Base-by-base conservation (phyloP, 2,888 invertebrate species). In the Platycnemis pennipes region DNA sequence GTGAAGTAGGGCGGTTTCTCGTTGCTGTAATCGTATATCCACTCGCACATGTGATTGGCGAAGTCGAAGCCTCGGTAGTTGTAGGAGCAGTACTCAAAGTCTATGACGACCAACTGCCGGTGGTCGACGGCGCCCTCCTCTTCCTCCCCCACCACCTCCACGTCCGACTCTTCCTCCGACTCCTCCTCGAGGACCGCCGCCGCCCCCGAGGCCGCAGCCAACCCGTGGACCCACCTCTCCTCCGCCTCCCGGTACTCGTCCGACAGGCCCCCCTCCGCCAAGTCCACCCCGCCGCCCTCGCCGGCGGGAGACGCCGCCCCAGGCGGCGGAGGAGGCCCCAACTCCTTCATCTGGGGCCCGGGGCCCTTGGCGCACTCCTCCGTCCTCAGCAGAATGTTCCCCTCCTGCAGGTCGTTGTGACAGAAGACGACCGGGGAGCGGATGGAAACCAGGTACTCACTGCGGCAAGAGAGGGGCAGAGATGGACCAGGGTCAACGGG, bases 41-140 rank as follows among this genome's bases (percentile, higher is more conserved):
- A 99, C 96, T 99, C 99, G 95, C 98, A 97, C 96, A 99, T 99
- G 96, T 99, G 99, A 96, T 99, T 99, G 4, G 99, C 99, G 94
- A 99, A 97, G 96, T 99, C 99, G 96, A 99, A 99, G 0, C 98
- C 99, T 94, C 99, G 97, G 96, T 98, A 98, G 96, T 99, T 99
- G 96, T 99, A 99, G 0, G 99, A 98, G 96, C 99, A 99, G 96
- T 99, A 99, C 96, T 99, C 99, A 96, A 99, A 99, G 96, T 99
- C 99, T 96, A 99, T 99, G 49, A 99, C 97, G 31, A 98, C 98
- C 56, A 99, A 96, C 95, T 97, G 97, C 26, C 96, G 95, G 94
- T 96, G 97, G 49, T 94, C 53, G 3, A 44, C 63, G 16, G 13
- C 63, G 5, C 8, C 77, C 19, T 53, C 45, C 22, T 46, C 87